A percentile compares a stretch with the other conserved stretches of the same genome.
Conservation (phyloP, 2,113 vertebrate genomes). For the Sapayoa aenigma region DNA sequence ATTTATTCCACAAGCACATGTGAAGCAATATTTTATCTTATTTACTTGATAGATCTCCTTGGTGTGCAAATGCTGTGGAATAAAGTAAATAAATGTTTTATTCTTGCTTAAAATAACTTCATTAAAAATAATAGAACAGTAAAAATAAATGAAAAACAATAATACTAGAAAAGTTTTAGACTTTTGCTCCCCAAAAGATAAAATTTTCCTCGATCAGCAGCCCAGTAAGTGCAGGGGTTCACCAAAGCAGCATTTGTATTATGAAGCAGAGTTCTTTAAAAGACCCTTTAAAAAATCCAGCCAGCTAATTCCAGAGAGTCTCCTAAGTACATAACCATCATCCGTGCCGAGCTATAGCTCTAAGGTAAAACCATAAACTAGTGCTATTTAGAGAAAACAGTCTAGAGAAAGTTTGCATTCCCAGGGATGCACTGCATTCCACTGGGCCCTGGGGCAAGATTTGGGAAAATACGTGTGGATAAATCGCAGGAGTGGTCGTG, state of each 20-base stretch:
- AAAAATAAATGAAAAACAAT: not conserved
- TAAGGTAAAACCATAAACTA: not conserved
- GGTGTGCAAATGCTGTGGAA: not conserved
- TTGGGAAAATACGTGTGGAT: fast-evolving
- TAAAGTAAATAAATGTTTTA: not conserved
- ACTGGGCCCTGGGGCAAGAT: too few relatives aligned
- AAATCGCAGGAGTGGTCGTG: not conserved
- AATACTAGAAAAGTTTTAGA: not conserved
- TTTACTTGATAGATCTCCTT: not conserved
- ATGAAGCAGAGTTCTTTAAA: not conserved
- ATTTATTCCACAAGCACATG: not conserved
- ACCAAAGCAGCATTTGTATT: not conserved
- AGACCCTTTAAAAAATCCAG: not conserved
- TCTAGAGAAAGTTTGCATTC: not conserved
- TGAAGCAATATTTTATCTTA: not conserved
- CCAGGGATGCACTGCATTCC: not conserved
- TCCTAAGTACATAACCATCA: not conserved
- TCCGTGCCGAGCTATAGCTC: not conserved
- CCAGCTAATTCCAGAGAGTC: not conserved
- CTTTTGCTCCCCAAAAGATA: not conserved
- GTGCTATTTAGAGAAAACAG: not conserved
- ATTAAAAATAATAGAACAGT: not conserved
- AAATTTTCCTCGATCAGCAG: not conserved
- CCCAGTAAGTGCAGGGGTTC: not conserved
- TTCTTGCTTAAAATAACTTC: not conserved